phyloP scores from a whole-genome alignment of 2,888 invertebrate species.

The Plutella xylostella region DNA sequence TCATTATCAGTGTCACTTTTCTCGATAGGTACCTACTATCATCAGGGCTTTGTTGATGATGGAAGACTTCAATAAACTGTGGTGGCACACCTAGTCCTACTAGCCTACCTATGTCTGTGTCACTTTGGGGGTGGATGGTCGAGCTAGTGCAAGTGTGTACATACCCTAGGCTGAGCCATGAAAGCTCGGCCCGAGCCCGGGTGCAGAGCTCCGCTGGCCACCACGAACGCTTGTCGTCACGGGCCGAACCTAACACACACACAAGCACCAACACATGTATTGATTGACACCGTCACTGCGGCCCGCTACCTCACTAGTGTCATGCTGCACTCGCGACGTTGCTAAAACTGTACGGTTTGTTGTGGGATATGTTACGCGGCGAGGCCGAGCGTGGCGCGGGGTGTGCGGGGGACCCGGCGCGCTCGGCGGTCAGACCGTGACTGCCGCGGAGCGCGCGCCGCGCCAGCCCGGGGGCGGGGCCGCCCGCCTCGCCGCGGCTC shows the following conservation, averaged over 20 bases:
- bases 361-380: constrained; percentile 48
- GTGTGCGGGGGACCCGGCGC: constrained; percentile 68
- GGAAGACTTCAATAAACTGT: too few species aligned
- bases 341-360: constrained; percentile 21
- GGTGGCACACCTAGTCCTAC: too few species aligned
- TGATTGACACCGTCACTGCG: constrained; percentile 63
- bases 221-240: constrained; percentile 65
- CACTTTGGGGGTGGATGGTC: constrained; percentile 12
- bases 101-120: constrained; percentile 13
- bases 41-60: too few species aligned
- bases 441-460: constrained; percentile 51
- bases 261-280: constrained; percentile 61
- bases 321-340: constrained; percentile 67
- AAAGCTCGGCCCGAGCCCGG: constrained; percentile 80
- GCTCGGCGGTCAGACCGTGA: constrained; percentile 69
- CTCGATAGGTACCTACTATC: too few species aligned
- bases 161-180: constrained; percentile 93
- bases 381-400: constrained; percentile 67
- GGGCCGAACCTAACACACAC: constrained; percentile 63
- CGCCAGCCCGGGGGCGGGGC: constrained; percentile 32
- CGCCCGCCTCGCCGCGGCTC: constrained; percentile 35
- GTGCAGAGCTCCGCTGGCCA: constrained; percentile 69
- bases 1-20: too few species aligned
- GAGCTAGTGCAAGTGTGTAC: constrained; percentile 39
- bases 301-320: constrained; percentile 70